These are phyloP conservation scores for Aphelinus certus DNA, from an alignment of 1,140 invertebrate species.

Conservation along the genomic window DNA sequence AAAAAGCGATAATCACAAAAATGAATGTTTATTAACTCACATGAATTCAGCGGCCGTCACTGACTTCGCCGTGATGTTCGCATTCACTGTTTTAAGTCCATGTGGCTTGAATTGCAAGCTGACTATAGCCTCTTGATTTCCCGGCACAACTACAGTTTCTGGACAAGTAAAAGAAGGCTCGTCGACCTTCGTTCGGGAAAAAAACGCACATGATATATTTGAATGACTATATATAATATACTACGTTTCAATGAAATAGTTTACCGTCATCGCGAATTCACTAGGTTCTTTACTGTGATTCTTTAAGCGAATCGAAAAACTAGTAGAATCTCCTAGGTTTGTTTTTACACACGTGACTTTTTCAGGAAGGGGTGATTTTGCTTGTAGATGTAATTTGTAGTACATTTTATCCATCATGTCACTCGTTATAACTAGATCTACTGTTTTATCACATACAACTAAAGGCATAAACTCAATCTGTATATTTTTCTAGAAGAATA, in stretches of 20 bases:
- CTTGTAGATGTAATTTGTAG: conserved; percentile 49
- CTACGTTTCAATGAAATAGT: too few species aligned
- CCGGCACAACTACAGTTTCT: conserved; percentile 23
- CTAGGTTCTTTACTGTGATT: conserved; percentile 39
- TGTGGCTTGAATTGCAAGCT: conserved; percentile 46
- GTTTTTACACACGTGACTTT: conserved; percentile 59
- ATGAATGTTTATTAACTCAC: conserved; percentile 30
- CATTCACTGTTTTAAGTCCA: conserved; percentile 35
- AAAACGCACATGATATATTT: too few species aligned
- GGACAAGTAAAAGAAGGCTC: conserved; percentile 39
- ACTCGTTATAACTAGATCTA: conserved; percentile 36
- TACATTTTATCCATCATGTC: conserved; percentile 44
- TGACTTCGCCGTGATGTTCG: conserved; percentile 44
- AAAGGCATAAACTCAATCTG: conserved; percentile 45
- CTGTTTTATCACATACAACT: conserved; percentile 25
- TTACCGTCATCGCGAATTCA: conserved; percentile 45
- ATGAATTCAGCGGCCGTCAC: conserved; percentile 43
- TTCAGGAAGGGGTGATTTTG: conserved; percentile 56
- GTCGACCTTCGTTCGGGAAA: conserved; percentile 51
- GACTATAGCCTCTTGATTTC: conserved; percentile 14
- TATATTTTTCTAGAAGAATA: conserved; percentile 41
- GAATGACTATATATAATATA: too few species aligned
- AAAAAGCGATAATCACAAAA: not conserved
- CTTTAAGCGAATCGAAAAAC: conserved; percentile 40
- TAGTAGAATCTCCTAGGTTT: conserved; percentile 35